Conservation (phyloP, 1,140 invertebrate genomes). For the Ruditapes philippinarum region DNA sequence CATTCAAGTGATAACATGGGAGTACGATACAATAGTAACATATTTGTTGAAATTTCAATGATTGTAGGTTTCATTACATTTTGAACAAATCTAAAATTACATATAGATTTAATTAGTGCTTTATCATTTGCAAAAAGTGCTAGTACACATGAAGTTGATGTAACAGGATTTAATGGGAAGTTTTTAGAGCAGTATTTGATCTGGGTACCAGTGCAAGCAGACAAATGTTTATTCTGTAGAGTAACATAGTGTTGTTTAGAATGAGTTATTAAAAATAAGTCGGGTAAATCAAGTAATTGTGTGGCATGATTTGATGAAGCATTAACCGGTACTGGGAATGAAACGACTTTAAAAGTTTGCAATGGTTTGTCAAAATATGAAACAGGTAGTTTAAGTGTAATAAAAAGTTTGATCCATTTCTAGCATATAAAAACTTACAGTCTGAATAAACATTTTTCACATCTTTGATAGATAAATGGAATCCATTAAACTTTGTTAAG, state of each 20-base stretch:
- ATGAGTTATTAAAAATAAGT: conserved; percentile 1
- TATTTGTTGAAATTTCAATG: conserved; percentile 51
- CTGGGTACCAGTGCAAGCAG: conserved; percentile 14
- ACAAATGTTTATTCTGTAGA: not conserved
- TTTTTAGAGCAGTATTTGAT: conserved; percentile 33
- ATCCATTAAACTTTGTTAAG: conserved; percentile 28
- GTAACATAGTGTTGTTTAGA: conserved; percentile 34
- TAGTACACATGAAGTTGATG: conserved; percentile 44
- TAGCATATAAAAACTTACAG: conserved; percentile 27
- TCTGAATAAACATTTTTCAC: not conserved
- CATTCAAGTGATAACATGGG: conserved; percentile 53
- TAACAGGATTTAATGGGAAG: conserved; percentile 45
- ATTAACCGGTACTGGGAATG: conserved; percentile 53
- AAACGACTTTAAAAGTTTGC: not conserved
- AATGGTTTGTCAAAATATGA: conserved; percentile 31
- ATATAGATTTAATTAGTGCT: not conserved
- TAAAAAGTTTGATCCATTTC: conserved; percentile 14
- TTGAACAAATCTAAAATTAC: conserved; percentile 63
- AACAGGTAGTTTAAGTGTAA: conserved; percentile 14
- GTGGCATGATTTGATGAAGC: conserved; percentile 49
- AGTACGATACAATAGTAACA: conserved; percentile 45
- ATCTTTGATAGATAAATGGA: not conserved
- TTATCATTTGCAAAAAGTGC: conserved; percentile 63
- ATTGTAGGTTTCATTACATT: conserved; percentile 46
- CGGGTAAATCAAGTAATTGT: conserved; percentile 35